phyloP scores from a whole-genome alignment of 2,113 vertebrate species.

The Cyrtonyx montezumae region DNA sequence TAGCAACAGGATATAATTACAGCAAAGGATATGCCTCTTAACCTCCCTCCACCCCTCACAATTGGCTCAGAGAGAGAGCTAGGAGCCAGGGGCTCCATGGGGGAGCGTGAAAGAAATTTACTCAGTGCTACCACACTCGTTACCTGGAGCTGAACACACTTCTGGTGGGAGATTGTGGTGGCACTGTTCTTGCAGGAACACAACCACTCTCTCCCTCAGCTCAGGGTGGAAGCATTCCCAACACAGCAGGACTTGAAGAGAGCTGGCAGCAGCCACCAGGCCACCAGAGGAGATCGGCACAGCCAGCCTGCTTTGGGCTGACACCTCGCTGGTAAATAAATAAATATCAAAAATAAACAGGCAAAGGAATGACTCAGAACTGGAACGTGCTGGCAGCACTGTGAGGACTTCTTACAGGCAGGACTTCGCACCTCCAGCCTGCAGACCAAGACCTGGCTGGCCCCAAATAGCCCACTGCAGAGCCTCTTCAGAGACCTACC shows the following conservation, averaged over 20 bases:
- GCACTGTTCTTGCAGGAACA: neutral
- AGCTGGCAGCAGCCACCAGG: constrained; percentile 11
- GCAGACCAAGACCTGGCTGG: neutral
- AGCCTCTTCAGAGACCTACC: neutral
- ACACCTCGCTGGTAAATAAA: neutral
- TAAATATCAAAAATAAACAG: constrained; percentile 27
- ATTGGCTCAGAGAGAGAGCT: neutral
- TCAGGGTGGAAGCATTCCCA: neutral
- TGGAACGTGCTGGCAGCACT: neutral
- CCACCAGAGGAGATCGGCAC: neutral
- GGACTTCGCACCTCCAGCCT: neutral
- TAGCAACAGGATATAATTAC: constrained; percentile 71
- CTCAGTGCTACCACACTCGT: neutral
- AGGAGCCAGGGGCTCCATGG: neutral
- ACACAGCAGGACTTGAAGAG: neutral
- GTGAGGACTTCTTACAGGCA: neutral
- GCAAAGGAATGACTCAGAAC: neutral
- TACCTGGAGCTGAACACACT: neutral
- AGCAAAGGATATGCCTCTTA: constrained; percentile 57
- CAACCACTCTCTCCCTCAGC: neutral
- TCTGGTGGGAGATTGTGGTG: neutral
- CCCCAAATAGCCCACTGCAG: neutral
- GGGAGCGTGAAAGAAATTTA: neutral
- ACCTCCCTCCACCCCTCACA: constrained; percentile 13
- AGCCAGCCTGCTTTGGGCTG: neutral